Conservation (phyloP, 2,113 vertebrate genomes). For the Panthera uncia region DNA sequence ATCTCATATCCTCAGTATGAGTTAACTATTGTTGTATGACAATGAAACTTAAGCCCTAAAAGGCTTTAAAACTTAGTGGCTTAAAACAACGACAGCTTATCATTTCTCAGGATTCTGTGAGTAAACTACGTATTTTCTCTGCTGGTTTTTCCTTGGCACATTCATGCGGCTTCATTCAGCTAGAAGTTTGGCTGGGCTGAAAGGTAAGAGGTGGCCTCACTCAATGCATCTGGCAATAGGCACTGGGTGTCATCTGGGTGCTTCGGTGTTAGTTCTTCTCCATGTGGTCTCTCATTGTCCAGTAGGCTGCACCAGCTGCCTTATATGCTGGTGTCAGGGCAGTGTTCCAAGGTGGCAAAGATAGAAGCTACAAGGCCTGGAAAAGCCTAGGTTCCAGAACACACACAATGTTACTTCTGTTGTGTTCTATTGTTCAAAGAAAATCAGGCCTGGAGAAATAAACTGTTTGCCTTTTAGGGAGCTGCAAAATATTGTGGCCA, state of each 20-base stretch:
- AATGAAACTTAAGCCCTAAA: background rate
- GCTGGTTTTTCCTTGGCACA: background rate
- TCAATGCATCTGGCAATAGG: background rate
- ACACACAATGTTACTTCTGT: background rate
- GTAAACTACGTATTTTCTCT: background rate
- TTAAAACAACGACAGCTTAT: conserved; percentile 26
- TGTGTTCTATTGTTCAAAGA: background rate
- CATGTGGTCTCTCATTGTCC: background rate
- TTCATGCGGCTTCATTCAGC: background rate
- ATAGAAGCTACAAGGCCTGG: background rate
- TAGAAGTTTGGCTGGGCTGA: background rate
- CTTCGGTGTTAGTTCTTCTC: background rate
- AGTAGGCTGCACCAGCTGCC: background rate
- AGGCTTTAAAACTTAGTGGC: background rate
- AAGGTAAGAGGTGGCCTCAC: background rate
- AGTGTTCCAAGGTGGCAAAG: background rate
- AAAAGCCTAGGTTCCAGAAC: background rate
- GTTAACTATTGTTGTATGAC: background rate
- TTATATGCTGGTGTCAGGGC: background rate
- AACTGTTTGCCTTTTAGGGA: background rate
- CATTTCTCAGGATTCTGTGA: background rate
- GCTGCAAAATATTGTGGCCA: background rate
- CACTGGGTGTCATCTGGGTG: background rate
- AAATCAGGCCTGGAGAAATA: background rate
- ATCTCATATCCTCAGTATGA: background rate